These are phyloP conservation scores for Seladonia tumulorum DNA, from an alignment of 2,888 invertebrate genomes.

Conservation along the genomic window DNA sequence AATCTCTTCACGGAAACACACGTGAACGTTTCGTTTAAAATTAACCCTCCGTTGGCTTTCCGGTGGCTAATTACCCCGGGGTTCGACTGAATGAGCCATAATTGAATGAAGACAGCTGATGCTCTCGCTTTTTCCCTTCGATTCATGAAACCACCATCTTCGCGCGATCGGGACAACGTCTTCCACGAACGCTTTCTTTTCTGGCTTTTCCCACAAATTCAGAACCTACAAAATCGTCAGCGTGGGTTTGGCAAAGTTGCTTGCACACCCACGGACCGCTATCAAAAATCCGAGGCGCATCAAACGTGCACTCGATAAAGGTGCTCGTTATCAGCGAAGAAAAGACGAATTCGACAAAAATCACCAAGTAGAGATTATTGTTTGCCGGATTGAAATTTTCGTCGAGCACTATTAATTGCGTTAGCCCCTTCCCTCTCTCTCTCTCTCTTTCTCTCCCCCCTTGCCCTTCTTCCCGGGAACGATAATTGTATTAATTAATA, in stretches of 20 bases:
- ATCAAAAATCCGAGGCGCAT: neutral
- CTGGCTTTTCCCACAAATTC: neutral
- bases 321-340: neutral
- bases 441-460: neutral
- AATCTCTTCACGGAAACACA: constrained; percentile 7
- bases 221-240: neutral
- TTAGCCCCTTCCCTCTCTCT: neutral
- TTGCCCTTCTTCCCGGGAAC: neutral
- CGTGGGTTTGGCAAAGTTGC: neutral
- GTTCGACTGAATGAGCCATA: neutral
- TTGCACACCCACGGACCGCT: neutral
- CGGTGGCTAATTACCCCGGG: neutral
- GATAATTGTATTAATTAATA: neutral
- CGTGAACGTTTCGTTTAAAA: constrained; percentile 11
- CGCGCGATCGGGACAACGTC: neutral
- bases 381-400: neutral
- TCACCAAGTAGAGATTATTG: neutral
- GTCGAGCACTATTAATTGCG: neutral
- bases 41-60: neutral
- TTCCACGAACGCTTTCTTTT: neutral
- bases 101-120: constrained; percentile 5
- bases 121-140: neutral
- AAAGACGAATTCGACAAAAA: neutral
- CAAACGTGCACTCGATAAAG: neutral
- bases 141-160: neutral